These are phyloP conservation scores for Pluvianellus socialis DNA, from an alignment of 2,113 vertebrate genomes.

Conservation along the genomic window DNA sequence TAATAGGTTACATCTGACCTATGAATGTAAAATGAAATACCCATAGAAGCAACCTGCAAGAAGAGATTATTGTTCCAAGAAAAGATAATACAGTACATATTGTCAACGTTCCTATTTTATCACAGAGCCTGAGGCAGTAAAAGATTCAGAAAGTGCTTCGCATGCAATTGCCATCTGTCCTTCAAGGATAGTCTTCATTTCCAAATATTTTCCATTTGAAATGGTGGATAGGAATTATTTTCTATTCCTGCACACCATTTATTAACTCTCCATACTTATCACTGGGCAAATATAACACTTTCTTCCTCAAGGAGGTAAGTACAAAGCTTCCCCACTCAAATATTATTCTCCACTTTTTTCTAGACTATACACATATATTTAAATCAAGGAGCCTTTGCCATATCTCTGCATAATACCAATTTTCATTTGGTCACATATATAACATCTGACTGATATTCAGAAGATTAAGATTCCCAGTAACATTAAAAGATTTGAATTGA, in stretches of 20 bases:
- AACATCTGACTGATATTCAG: not conserved
- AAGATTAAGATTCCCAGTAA: not conserved
- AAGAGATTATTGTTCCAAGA: not conserved
- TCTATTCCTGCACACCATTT: not conserved
- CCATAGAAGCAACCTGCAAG: not conserved
- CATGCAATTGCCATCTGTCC: not conserved
- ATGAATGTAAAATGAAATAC: not conserved
- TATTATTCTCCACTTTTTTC: not conserved
- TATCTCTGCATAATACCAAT: not conserved
- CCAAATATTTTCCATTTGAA: not conserved
- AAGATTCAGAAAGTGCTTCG: not conserved
- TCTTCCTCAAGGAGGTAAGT: not conserved
- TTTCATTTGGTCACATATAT: not conserved
- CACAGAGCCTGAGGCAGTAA: not conserved
- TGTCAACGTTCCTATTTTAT: not conserved
- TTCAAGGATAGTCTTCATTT: not conserved
- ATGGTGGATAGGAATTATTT: not conserved
- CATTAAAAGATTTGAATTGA: not conserved
- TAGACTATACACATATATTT: not conserved
- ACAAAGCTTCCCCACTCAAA: not conserved
- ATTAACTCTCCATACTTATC: not conserved
- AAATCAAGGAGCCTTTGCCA: not conserved
- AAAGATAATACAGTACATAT: not conserved
- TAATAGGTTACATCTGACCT: not conserved
- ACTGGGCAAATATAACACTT: not conserved